phyloP scores from a whole-genome alignment of 2,113 vertebrate genomes.

The Tonatia bakeri region DNA sequence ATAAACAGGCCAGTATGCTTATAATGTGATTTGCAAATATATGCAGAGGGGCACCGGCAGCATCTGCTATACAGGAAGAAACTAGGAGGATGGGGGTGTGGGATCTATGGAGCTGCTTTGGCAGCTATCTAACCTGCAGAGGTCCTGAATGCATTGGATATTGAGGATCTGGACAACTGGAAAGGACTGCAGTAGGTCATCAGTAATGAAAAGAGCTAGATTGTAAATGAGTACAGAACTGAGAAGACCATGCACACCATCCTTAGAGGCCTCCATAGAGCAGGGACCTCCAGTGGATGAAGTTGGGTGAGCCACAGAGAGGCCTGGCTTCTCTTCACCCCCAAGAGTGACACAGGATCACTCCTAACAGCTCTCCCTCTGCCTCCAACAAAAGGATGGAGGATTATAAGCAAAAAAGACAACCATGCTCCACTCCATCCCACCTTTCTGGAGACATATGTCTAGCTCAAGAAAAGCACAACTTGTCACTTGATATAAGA shows the following conservation, averaged over 20 bases:
- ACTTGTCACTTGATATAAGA: not conserved
- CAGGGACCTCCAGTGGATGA: not conserved
- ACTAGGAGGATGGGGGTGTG: no score
- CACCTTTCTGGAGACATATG: not conserved
- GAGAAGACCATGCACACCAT: not conserved
- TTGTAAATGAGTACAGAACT: not conserved
- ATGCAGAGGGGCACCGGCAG: not conserved
- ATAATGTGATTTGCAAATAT: not conserved
- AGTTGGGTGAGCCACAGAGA: not conserved
- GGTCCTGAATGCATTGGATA: not conserved
- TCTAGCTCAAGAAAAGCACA: not conserved
- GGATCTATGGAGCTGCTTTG: not conserved
- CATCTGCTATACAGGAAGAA: not conserved
- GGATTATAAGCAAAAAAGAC: no score
- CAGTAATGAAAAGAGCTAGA: not conserved
- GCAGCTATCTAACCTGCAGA: not conserved
- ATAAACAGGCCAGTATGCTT: not conserved
- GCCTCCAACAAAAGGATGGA: not conserved
- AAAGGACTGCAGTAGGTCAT: not conserved
- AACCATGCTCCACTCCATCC: fast-evolving
- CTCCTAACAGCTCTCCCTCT: not conserved
- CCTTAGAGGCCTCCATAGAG: not conserved
- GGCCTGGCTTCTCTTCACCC: not conserved
- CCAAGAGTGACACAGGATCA: not conserved
- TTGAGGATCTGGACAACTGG: not conserved